A percentile compares a stretch with the other conserved stretches of the same genome.
Conservation (phyloP, 2,797 vertebrate genomes). For the Oreortyx pictus region DNA sequence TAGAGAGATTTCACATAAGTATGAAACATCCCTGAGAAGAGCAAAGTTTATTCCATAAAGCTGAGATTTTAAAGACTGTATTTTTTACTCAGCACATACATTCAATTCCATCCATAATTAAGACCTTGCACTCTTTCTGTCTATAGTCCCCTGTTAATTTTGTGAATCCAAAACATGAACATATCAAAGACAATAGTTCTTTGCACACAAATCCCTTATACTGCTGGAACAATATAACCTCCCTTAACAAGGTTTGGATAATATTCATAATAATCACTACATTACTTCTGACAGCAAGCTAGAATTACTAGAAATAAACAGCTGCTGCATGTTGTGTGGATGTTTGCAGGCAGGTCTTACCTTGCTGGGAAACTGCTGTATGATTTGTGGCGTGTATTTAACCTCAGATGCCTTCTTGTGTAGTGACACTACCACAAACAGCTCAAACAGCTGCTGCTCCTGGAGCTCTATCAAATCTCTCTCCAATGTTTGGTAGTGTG, state of each 20-base stretch:
- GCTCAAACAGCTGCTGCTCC: slow-evolving; percentile 95
- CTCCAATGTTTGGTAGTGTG: slow-evolving; percentile 94
- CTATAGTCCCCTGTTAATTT: not conserved
- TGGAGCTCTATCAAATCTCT: slow-evolving; percentile 93
- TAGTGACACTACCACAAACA: slow-evolving; percentile 96
- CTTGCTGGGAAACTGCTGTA: slow-evolving; percentile 96
- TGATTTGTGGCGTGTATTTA: slow-evolving; percentile 89
- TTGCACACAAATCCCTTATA: not conserved
- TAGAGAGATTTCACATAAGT: not conserved
- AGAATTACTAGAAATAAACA: not conserved
- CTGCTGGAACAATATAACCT: not conserved
- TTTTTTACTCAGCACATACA: not conserved
- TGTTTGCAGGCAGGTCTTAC: slow-evolving; percentile 70
- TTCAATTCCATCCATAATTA: not conserved
- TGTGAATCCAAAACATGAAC: not conserved
- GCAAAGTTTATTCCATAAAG: not conserved
- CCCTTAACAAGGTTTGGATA: not conserved
- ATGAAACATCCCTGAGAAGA: not conserved
- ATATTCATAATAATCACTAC: not conserved
- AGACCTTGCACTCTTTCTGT: not conserved
- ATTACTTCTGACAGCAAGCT: not conserved
- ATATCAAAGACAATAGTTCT: not conserved
- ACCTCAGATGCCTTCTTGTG: slow-evolving; percentile 86
- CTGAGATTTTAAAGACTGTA: not conserved
- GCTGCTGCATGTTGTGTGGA: not conserved